phyloP scores from a whole-genome alignment of 2,797 vertebrate genomes.

The Anisognathus igniventris region DNA sequence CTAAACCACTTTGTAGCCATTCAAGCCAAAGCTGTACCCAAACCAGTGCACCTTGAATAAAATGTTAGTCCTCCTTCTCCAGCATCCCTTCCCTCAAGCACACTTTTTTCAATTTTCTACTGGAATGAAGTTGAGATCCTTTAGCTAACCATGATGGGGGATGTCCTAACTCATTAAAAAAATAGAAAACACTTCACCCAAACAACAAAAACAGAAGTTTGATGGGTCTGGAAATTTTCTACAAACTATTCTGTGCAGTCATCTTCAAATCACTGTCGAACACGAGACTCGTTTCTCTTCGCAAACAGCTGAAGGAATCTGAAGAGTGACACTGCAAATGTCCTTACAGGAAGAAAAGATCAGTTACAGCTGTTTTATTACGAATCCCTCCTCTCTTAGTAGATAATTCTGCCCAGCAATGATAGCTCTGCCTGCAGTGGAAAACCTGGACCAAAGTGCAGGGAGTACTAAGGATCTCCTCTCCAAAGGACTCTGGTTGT shows the following conservation, averaged over 20 bases:
- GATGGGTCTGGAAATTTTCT: constrained; percentile 64
- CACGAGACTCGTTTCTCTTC: neutral
- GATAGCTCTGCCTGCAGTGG: constrained; percentile 28
- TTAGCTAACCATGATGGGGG: neutral
- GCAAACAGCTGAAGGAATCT: constrained; percentile 23
- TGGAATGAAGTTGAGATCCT: constrained; percentile 28
- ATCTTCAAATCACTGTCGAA: constrained; percentile 41
- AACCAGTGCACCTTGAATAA: constrained; percentile 20
- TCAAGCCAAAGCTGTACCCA: neutral
- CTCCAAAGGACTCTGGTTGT: constrained; percentile 14
- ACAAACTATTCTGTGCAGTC: constrained; percentile 39
- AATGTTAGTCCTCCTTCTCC: neutral
- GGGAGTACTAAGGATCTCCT: constrained; percentile 55
- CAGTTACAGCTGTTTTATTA: neutral
- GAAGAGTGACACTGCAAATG: constrained; percentile 31
- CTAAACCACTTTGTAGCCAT: neutral
- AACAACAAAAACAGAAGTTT: constrained; percentile 47
- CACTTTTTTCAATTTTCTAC: neutral
- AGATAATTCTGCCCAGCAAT: constrained; percentile 37
- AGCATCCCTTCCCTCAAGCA: neutral
- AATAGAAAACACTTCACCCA: constrained; percentile 52
- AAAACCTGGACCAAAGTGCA: constrained; percentile 57
- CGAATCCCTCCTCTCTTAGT: constrained; percentile 33
- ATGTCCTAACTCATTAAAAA: constrained; percentile 28
- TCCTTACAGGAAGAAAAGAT: constrained; percentile 35